Base-by-base conservation (phyloP, 2,888 invertebrate genomes). In the Hoplodrina blanda region DNA sequence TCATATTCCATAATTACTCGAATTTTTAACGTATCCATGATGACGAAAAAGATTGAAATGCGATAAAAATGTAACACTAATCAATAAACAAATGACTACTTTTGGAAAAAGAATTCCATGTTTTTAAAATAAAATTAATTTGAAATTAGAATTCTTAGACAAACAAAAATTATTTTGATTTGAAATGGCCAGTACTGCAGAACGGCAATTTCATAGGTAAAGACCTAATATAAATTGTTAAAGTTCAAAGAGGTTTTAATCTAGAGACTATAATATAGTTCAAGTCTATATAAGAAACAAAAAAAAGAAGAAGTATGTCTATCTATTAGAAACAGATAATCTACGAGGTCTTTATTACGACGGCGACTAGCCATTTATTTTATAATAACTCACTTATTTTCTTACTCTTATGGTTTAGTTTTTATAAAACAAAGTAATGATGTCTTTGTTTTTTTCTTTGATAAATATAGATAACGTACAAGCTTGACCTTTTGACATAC, bases 311-410 rank as follows among this genome's bases (percentile, higher is more conserved):
- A 25, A 25, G 25, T n/a, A 44, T 37, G 56, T 33, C 7, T 6
- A 61, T 69, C 15, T 76, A 52, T 52, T 52, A 61, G 50, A 19
- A 68, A 56, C 60, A 50, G 25, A 17, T 76, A 67, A 61, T 73
- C 60, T 52, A 19, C 19, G 11, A 61, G 30, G 20, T 53, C 20
- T 61, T 57, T 30, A 61, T 73, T 61, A 69, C 50, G 46, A 50
- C 11, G 44, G n/a, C 17, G 69, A 55, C n/a, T 61, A 11, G 69
- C 37, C 37, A 69, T 76, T 62, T 76, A 20, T 52, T 76, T 61
- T 50, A 52, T 46, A 61, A 69, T 61, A 73, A 73, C 56, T 68
- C 7, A 33, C 2, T 69, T 69, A 53, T 53, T 62, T 62, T 49
- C 70, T 76, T 41, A 54, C n/a, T n/a, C 19, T 46, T 30, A 49